Conservation (phyloP, 2,797 vertebrate genomes). For the Cygnus olor region DNA sequence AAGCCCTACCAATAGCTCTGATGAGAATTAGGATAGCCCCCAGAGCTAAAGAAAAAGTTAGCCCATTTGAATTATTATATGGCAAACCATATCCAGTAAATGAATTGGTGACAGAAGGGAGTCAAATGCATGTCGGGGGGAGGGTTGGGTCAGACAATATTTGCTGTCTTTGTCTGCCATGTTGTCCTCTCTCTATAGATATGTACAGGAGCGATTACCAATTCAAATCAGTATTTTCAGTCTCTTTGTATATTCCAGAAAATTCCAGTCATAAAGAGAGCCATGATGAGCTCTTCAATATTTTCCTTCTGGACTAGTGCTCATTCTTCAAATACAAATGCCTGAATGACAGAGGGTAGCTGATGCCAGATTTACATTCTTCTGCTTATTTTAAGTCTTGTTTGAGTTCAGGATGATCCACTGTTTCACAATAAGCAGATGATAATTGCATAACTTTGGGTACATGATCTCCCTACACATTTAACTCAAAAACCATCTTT, state of each 20-base stretch:
- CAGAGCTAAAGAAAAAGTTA: no score
- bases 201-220: not conserved
- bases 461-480: not conserved
- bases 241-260: not conserved
- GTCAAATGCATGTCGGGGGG: no score
- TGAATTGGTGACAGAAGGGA: no score
- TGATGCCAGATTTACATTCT: not conserved
- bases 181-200: no score
- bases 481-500: not conserved
- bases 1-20: no score
- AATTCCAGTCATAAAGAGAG: not conserved
- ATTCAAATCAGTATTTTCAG: not conserved
- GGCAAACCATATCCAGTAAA: no score
- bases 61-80: no score
- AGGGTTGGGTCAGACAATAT: no score
- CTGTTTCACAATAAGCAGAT: not conserved
- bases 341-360: not conserved
- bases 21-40: no score
- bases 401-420: not conserved
- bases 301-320: not conserved
- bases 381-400: not conserved
- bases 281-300: not conserved
- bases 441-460: not conserved
- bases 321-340: not conserved
- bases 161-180: not conserved